Base-by-base conservation (phyloP, 2,888 invertebrate genomes). In the Blastobasis adustella region DNA sequence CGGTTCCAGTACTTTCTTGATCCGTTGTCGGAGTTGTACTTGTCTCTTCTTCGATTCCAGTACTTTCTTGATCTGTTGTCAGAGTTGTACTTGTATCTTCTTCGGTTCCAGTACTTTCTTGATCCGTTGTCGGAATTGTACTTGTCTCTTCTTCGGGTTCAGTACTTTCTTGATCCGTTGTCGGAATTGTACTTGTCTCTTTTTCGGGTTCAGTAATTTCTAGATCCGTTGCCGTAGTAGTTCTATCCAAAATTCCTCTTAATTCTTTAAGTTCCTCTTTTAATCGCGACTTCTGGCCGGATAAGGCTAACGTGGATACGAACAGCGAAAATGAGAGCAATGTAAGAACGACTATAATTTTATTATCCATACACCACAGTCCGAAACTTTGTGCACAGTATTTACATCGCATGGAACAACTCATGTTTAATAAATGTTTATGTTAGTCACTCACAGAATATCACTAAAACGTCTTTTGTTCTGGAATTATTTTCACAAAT, bases 281-380 rank as follows among this genome's bases (percentile, higher is more conserved):
- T 2, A 74, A 55, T n/a, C 69, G 58, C 39, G 79, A 82, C 43
- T 66, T 82, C 51, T 87, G 85, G 10, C 75, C 77, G 5, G 82
- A 70, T 8, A 87, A 47, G 0, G 71, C 73, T 52, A 79, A 64
- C 0, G 82, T 82, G 0, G 87, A 84, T 0, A 87, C 79, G 42
- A 87, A 79, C 5, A 85, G 59, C 49, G 70, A 76, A 52, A 87
- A 87, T 0, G 77, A 78, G 2, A 87, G 55, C 5, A 82, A 52
- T 40, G 71, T 65, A 1, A 87, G 63, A 1, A 87, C 63, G 4
- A 87, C 84, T 45, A 87, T 85, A 0, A 76, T 54, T 64, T 87
- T 87, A 56, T 87, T 87, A 44, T 84, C 77, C 45, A 80, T 43
- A 67, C 77, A 75, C 87, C 87, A 87, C 1, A 60, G 72, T 4